Evolutionary conservation across 2,797 vertebrate species (phyloP), one percentile per base, ranked within the genome.

Genomic region (Syngnathus acus): DNA sequence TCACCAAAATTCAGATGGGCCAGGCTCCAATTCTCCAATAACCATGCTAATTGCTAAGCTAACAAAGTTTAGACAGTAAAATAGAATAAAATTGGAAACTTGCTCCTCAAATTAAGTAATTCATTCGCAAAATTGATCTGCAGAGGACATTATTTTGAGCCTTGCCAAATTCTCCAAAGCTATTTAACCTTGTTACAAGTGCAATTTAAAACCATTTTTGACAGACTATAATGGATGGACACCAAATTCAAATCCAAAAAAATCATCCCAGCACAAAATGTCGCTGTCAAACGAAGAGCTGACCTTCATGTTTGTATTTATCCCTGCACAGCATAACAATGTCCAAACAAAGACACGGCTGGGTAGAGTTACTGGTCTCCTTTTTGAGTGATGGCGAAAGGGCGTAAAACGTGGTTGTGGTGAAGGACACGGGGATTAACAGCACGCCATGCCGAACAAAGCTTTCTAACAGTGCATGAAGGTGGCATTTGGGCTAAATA

Each of bases 381-480:
- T 62, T 62, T 19, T 21, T 50, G 67, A 72, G 63, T 68, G 76
- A 62, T 16, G 80, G 70, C 66, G 66, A 69, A 66, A 69, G 65
- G 4, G 64, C 68, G 48, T 58, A 48, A 48, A 61, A 47, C 62
- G 43, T 19, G 45, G 38, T 47, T 0, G 13, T 39, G 38, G 53
- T 59, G 61, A 68, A 72, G 68, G 65, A 69, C 43, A 23, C 23
- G 47, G 63, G 70, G 81, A 78, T 78, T 78, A 79, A 14, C 68
- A 21, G 5, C 65, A 72, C 48, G 32, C n/a, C 19, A 6, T 14
- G 59, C 66, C 39, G 62, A 79, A 80, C 70, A 82, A 79, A 75
- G 85, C 75, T 79, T 67, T 81, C 72, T 60, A 85, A 78, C 74
- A 8, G 76, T 38, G 75, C 75, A 73, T 79, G 77, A 79, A 72